A percentile compares a stretch with the other conserved stretches of the same genome.
Conservation (phyloP, 2,888 invertebrate species). For the Alloscopus bannaensis region DNA sequence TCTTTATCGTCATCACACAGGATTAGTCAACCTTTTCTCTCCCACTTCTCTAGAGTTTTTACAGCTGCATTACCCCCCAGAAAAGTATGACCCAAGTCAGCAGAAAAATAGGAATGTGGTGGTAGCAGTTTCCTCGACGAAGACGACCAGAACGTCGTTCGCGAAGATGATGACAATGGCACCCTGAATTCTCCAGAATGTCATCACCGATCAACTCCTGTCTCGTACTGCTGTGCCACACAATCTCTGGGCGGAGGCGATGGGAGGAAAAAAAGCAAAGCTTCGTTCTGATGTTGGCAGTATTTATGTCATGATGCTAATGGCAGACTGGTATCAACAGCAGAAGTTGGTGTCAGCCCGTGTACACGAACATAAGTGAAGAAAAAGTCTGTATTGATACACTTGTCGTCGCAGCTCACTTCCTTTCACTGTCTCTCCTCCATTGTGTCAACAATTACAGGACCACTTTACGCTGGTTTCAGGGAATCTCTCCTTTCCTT, state of each 20-base stretch:
- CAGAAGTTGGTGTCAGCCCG: background rate
- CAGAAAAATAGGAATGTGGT: slow-evolving; percentile 45
- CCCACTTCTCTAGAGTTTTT: background rate
- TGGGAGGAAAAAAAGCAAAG: too few relatives aligned
- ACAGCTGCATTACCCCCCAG: background rate
- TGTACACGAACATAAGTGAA: background rate
- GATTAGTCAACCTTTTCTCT: slow-evolving; percentile 21
- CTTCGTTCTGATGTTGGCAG: slow-evolving; percentile 50
- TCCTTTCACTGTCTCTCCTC: slow-evolving; percentile 19
- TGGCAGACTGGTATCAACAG: slow-evolving; percentile 1
- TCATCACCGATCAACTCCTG: slow-evolving; percentile 28
- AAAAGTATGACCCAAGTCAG: slow-evolving; percentile 39
- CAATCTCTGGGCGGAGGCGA: too few relatives aligned
- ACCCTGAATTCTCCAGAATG: slow-evolving; percentile 29
- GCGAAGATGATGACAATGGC: slow-evolving; percentile 35
- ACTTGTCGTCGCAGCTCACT: slow-evolving; percentile 4
- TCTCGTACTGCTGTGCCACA: slow-evolving; percentile 13
- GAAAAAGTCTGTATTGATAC: slow-evolving; percentile 14
- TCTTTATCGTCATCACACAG: too few relatives aligned
- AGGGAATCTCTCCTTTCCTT: slow-evolving; percentile 4
- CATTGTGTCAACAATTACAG: slow-evolving; percentile 68
- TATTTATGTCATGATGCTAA: slow-evolving; percentile 49
- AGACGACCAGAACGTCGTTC: slow-evolving; percentile 13
- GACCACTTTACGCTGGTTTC: slow-evolving; percentile 37
- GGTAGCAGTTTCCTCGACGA: slow-evolving; percentile 39